A percentile compares a stretch with the other conserved stretches of the same genome.
phyloP scores from a whole-genome alignment of 2,888 invertebrate species.

The Plebejus melissa region DNA sequence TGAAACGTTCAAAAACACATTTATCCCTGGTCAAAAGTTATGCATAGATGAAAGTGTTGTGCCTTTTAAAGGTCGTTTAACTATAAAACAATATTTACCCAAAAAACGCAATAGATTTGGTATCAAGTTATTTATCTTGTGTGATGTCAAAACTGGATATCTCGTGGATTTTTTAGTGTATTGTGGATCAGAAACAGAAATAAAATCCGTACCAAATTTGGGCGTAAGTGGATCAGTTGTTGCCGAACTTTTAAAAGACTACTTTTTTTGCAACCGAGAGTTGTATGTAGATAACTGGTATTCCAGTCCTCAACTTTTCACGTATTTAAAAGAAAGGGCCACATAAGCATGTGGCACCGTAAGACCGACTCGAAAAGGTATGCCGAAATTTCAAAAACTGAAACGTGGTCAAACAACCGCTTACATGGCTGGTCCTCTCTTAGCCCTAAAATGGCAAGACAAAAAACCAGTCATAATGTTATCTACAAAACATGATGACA shows the following conservation, averaged over 20 bases:
- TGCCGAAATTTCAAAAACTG: constrained; percentile 37
- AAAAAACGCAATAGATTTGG: constrained; percentile 37
- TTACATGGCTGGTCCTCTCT: constrained; percentile 33
- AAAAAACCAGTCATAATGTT: constrained; percentile 37
- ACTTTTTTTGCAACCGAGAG: constrained; percentile 35
- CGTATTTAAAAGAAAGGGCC: constrained; percentile 36
- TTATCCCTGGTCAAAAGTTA: constrained; percentile 35
- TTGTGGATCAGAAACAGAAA: constrained; percentile 34
- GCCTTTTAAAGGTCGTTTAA: constrained; percentile 39
- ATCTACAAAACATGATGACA: constrained; percentile 34
- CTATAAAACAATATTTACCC: constrained; percentile 39
- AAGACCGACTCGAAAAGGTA: constrained; percentile 35
- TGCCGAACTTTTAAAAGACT: constrained; percentile 36
- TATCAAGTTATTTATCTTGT: constrained; percentile 25
- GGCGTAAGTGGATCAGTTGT: constrained; percentile 36
- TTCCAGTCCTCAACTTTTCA: constrained; percentile 38
- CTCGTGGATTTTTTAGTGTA: constrained; percentile 40
- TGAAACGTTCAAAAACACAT: constrained; percentile 34
- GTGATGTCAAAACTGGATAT: constrained; percentile 39
- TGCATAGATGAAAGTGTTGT: constrained; percentile 40
- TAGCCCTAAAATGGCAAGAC: constrained; percentile 38
- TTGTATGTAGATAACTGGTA: constrained; percentile 41
- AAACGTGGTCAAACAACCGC: constrained; percentile 32
- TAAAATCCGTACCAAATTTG: too few species aligned
- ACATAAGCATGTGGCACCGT: constrained; percentile 40